Evolutionary conservation across 2,888 invertebrate species (phyloP).

Genomic region (Apodemia hepburni): DNA sequence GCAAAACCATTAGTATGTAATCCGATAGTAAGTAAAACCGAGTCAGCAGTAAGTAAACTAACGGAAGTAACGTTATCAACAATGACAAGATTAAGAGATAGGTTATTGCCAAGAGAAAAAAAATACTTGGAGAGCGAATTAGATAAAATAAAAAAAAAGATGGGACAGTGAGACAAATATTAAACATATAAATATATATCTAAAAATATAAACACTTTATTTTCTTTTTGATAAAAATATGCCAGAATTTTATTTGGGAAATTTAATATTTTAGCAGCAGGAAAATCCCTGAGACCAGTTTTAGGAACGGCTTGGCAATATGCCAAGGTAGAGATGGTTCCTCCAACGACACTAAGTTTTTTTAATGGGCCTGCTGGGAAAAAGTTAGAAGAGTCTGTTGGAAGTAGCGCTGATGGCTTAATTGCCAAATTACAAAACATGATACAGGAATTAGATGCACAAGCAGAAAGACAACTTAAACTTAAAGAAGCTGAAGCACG

Average conservation of each 20-base stretch:
- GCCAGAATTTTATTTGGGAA: not conserved
- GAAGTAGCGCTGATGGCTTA: constrained; percentile 36
- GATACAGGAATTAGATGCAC: constrained; percentile 47
- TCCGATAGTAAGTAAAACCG: constrained; percentile 44
- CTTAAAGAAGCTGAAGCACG: constrained; percentile 44
- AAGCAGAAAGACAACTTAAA: constrained; percentile 36
- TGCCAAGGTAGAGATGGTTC: constrained; percentile 59
- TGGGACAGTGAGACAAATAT: constrained; percentile 15
- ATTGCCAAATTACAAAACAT: constrained; percentile 38
- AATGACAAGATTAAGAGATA: constrained; percentile 43
- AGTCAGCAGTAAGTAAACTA: constrained; percentile 38
- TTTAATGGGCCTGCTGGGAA: constrained; percentile 44
- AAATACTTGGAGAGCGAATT: constrained; percentile 54
- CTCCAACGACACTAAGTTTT: constrained; percentile 47
- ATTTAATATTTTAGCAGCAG: constrained; percentile 45
- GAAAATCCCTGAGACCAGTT: constrained; percentile 40
- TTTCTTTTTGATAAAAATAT: not conserved
- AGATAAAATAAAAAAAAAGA: constrained; percentile 37
- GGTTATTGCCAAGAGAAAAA: constrained; percentile 46
- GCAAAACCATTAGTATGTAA: constrained; percentile 49
- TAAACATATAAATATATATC: not conserved
- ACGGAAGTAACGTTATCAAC: constrained; percentile 38
- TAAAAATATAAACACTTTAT: not conserved
- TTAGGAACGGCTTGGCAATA: constrained; percentile 53
- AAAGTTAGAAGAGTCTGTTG: constrained; percentile 43